Percentiles rank a stretch among this genome's conserved stretches.
phyloP scores from a whole-genome alignment of 2,888 invertebrate genomes.

The Graphium colonna region DNA sequence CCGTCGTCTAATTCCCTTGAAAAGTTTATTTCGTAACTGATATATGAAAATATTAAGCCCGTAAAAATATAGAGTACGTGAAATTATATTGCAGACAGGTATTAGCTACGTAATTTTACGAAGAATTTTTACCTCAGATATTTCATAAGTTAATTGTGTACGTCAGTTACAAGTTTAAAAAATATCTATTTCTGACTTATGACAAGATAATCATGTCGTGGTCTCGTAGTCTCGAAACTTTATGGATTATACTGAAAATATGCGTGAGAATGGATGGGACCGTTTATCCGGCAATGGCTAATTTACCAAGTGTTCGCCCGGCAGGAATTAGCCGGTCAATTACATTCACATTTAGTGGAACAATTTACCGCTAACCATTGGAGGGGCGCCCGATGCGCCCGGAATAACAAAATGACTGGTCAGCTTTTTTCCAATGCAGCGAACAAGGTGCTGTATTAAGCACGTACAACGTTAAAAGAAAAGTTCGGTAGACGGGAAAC shows the following conservation, averaged over 20 bases:
- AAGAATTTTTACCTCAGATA: too few relatives aligned
- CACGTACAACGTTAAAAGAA: background rate
- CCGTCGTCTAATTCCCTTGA: too few relatives aligned
- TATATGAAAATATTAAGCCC: background rate
- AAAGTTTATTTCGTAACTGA: too few relatives aligned
- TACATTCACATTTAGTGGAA: constrained; percentile 76
- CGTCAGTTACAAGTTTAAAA: background rate
- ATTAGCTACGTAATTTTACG: too few relatives aligned
- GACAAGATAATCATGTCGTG: too few relatives aligned
- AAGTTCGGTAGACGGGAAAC: constrained; percentile 1
- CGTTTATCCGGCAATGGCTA: constrained; percentile 41
- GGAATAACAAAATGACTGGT: constrained; percentile 64
- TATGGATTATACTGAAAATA: too few relatives aligned
- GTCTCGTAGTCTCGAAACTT: too few relatives aligned
- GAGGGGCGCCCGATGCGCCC: constrained; percentile 51
- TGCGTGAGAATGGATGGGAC: constrained; percentile 4
- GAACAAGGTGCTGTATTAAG: background rate
- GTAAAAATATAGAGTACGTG: background rate
- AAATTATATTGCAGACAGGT: too few relatives aligned
- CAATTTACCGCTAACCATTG: constrained; percentile 73
- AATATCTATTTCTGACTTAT: too few relatives aligned
- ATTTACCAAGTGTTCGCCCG: constrained; percentile 61
- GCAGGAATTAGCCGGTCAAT: constrained; percentile 75
- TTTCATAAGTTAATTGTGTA: background rate
- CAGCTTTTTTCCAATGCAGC: constrained; percentile 26